Percentiles rank a stretch among this genome's conserved stretches.
These are phyloP conservation scores for Scolopax rusticola DNA, from an alignment of 2,797 vertebrate genomes.

Conservation along the genomic window DNA sequence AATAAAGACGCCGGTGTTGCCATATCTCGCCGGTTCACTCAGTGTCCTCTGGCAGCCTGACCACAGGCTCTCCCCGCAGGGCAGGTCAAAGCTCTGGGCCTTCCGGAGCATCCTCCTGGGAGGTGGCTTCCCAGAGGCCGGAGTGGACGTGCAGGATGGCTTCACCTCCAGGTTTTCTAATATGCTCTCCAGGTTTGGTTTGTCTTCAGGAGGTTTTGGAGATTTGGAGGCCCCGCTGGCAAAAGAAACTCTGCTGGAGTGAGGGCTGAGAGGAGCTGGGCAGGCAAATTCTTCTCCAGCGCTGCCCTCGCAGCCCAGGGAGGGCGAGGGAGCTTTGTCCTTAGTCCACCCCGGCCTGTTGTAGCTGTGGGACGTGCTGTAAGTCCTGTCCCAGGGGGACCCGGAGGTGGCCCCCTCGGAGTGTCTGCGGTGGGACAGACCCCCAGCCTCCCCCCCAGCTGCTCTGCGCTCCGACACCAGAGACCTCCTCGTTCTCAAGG, in stretches of 20 bases:
- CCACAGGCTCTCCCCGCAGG: conserved; percentile 74
- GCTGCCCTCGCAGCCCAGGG: neutral
- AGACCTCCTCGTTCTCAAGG: conserved; percentile 72
- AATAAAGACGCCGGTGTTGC: conserved; percentile 86
- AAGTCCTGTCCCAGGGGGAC: conserved; percentile 71
- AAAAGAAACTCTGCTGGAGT: neutral
- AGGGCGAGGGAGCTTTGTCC: conserved; percentile 54
- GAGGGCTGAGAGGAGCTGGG: conserved; percentile 1
- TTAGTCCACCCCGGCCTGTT: conserved; percentile 73
- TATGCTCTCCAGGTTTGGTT: conserved; percentile 53
- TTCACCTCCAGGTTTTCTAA: conserved; percentile 27
- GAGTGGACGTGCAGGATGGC: conserved; percentile 7
- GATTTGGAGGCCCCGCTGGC: conserved; percentile 20
- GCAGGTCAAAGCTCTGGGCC: conserved; percentile 89
- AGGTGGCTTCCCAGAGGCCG: conserved; percentile 16
- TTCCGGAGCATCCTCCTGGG: conserved; percentile 85
- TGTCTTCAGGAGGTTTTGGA: conserved; percentile 69
- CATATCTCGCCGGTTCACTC: conserved; percentile 78
- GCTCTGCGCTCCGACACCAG: neutral
- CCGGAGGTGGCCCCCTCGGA: conserved; percentile 54
- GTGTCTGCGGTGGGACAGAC: conserved; percentile 33
- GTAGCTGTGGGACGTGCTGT: conserved; percentile 44
- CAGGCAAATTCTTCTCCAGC: conserved; percentile 16
- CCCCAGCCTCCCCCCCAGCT: neutral
- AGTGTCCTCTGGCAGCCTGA: conserved; percentile 79